Evolutionary conservation across 2,888 invertebrate species (phyloP), one percentile per base, ranked within the genome.

Genomic region (Athalia cordata): DNA sequence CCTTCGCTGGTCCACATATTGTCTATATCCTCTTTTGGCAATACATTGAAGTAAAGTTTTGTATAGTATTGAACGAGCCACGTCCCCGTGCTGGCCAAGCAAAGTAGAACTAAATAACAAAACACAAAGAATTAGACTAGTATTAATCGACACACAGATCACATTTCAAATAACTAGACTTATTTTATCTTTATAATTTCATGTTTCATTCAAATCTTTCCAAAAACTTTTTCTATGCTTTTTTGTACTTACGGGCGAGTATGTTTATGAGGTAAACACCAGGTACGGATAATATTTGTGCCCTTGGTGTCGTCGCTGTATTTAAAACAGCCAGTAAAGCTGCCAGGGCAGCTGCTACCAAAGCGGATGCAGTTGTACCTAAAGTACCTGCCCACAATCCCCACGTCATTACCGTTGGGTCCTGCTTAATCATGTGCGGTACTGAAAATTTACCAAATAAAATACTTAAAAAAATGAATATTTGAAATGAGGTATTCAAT

Each of bases 21-120:
- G 52, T 94, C 93, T 78, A 94, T 93, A 86, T 97, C 97, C 85
- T 96, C 95, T 70, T 93, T 92, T 0, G 95, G 93, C 90, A 98
- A 92, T 2, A 98, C 96, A 88, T 97, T 98, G 87, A 94, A 92
- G 85, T 95, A 95, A 75, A 98, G 92, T 87, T 95, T 94, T 66
- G 95, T 91, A 89, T 94, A 95, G 91, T 95, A 98, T 90, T 98
- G 96, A 49, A 95, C 94, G 81, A 96, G 91, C 97, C 97, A 98
- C 78, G 96, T 94, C 49, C 94, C 92, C 81, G 96, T 93, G 9
- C 96, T 96, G 45, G 95, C 93, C 50, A 96, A 88, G 86, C 95
- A 94, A 85, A 95, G 94, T 47, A 95, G 86, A 82, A 96, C 97
- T 95, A 92, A 77, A 94, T 93, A 29, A 55, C 5, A 8, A 80